Percentiles rank a stretch among this genome's conserved stretches.
Evolutionary conservation across 1,140 invertebrate species (phyloP).

Genomic region (Augochlora pura): DNA sequence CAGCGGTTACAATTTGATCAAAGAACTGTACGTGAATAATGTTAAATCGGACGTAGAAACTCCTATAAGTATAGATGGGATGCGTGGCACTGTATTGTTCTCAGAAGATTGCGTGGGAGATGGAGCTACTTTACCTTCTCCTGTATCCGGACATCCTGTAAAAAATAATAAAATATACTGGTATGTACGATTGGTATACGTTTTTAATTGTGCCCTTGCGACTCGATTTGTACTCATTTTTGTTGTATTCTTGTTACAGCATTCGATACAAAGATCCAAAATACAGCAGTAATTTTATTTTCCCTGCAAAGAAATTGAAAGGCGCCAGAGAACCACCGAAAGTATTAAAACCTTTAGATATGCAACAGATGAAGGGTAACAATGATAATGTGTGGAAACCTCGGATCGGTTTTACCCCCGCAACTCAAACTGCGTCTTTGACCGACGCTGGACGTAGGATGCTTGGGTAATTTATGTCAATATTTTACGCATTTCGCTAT

Average conservation of each 20-base stretch:
- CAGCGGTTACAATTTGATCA: conserved; percentile 85
- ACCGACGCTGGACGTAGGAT: conserved; percentile 86
- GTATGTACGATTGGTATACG: conserved; percentile 67
- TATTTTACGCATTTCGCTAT: no score
- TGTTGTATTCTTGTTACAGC: conserved; percentile 80
- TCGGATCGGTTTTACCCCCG: conserved; percentile 86
- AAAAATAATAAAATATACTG: conserved; percentile 79
- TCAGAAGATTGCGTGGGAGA: conserved; percentile 84
- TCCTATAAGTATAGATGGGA: conserved; percentile 84
- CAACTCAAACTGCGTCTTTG: conserved; percentile 83
- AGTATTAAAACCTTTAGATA: conserved; percentile 91
- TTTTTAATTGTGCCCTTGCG: background rate
- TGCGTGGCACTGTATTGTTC: conserved; percentile 87
- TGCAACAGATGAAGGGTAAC: conserved; percentile 84
- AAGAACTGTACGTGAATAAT: conserved; percentile 84
- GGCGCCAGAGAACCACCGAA: conserved; percentile 86
- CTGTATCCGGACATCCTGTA: conserved; percentile 84
- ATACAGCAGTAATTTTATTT: conserved; percentile 88
- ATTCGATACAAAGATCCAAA: conserved; percentile 90
- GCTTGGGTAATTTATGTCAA: conserved; percentile 76
- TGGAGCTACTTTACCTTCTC: conserved; percentile 85
- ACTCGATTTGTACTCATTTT: background rate
- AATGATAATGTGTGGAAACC: conserved; percentile 84
- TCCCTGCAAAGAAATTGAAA: conserved; percentile 87
- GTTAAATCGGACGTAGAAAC: conserved; percentile 80